phyloP scores from a whole-genome alignment of 2,797 vertebrate species.

The Siniperca scherzeri region DNA sequence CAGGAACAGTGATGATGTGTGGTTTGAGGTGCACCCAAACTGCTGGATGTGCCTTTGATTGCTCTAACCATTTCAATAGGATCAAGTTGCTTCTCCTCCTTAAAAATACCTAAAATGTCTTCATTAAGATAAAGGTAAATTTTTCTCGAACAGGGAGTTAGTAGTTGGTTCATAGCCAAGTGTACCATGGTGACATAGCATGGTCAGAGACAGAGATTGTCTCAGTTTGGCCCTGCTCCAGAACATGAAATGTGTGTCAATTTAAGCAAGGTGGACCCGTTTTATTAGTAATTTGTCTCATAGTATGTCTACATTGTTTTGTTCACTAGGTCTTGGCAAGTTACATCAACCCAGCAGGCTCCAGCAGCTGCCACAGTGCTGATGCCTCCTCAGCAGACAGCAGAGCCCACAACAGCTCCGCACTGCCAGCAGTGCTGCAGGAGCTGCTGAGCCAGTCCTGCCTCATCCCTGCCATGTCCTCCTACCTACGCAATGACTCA shows the following conservation, averaged over 20 bases:
- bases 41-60: neutral
- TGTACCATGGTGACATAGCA: neutral
- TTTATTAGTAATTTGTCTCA: neutral
- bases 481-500: conserved; percentile 97
- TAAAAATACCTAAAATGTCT: neutral
- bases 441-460: conserved; percentile 97
- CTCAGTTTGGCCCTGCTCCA: neutral
- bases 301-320: neutral
- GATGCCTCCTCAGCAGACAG: conserved; percentile 88
- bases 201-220: neutral
- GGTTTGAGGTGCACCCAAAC: neutral
- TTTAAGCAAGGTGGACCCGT: neutral
- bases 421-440: conserved; percentile 93
- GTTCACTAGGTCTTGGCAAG: conserved; percentile 93
- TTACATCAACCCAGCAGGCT: conserved; percentile 96
- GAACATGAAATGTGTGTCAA: neutral
- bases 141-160: neutral
- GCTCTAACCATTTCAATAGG: neutral
- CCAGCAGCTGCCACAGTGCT: conserved; percentile 84
- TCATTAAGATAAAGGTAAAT: neutral
- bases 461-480: conserved; percentile 98
- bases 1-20: neutral
- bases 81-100: neutral
- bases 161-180: neutral
- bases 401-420: conserved; percentile 91